phyloP scores from a whole-genome alignment of 2,888 invertebrate genomes.

The Napeogenes inachia region DNA sequence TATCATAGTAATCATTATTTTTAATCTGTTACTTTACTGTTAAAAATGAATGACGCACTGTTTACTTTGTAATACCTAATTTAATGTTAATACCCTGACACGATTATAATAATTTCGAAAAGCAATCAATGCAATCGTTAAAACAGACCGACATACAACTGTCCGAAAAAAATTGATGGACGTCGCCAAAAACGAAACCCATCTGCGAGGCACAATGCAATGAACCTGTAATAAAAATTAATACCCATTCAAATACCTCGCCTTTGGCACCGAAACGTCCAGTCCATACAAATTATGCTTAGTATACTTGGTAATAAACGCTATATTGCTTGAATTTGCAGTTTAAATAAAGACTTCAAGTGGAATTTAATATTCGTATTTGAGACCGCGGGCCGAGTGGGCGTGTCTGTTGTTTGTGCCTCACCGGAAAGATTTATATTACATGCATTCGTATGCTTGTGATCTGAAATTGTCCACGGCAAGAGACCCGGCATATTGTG shows the following conservation, averaged over 20 bases:
- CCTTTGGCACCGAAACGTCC: conserved; percentile 28
- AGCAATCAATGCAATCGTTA: conserved; percentile 60
- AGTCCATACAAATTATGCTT: conserved; percentile 47
- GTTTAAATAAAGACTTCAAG: conserved; percentile 68
- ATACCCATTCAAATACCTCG: conserved; percentile 61
- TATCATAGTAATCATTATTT: too few species aligned
- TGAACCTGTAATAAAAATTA: conserved; percentile 73
- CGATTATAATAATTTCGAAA: conserved; percentile 57
- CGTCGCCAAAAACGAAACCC: conserved; percentile 60
- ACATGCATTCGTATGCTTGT: conserved; percentile 73
- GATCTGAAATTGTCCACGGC: conserved; percentile 73
- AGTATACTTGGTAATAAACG: conserved; percentile 53
- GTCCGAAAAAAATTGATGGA: conserved; percentile 71
- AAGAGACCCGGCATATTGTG: conserved; percentile 49
- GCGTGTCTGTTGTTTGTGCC: conserved; percentile 72
- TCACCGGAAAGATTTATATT: conserved; percentile 78
- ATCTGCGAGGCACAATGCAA: conserved; percentile 62
- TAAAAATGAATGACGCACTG: too few species aligned
- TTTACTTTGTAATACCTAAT: conserved; percentile 16
- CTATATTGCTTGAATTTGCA: conserved; percentile 55
- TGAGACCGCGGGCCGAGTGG: conserved; percentile 68
- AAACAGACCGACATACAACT: conserved; percentile 64
- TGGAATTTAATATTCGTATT: conserved; percentile 76
- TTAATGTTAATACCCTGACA: conserved; percentile 49
- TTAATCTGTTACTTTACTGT: too few species aligned